A percentile compares a stretch with the other conserved stretches of the same genome.
Evolutionary conservation across 2,113 vertebrate species (phyloP).

Genomic region (Sceloporus tristichus): DNA sequence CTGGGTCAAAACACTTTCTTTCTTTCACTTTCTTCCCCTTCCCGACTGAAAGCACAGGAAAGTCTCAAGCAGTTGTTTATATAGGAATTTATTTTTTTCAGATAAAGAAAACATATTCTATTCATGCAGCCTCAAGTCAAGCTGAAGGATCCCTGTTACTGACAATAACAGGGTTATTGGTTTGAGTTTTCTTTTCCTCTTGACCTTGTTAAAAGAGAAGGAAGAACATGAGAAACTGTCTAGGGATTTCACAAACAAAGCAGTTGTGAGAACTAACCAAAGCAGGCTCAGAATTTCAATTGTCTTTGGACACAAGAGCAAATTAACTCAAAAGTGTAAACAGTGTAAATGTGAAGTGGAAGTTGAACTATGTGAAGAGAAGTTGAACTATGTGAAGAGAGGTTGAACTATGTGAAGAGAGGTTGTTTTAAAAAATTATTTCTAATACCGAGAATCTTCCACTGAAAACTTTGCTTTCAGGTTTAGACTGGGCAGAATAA

Average conservation of each 20-base stretch:
- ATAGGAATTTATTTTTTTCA: background rate
- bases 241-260: background rate
- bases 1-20: background rate
- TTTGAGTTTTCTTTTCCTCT: too few relatives aligned
- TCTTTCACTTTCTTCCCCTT: background rate
- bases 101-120: background rate
- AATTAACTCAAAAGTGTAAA: background rate
- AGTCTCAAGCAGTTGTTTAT: background rate
- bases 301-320: background rate
- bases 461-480: background rate
- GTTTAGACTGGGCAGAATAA: background rate
- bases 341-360: background rate
- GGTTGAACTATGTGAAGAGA: background rate
- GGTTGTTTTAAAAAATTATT: background rate
- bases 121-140: background rate
- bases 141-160: background rate
- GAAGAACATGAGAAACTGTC: background rate
- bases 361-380: background rate
- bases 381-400: background rate
- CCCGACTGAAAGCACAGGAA: background rate
- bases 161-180: background rate
- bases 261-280: background rate
- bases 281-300: background rate
- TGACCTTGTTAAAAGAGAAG: background rate
- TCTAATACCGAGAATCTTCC: background rate